Evolutionary conservation across 2,797 vertebrate species (phyloP).

Genomic region (Poecile montanus): DNA sequence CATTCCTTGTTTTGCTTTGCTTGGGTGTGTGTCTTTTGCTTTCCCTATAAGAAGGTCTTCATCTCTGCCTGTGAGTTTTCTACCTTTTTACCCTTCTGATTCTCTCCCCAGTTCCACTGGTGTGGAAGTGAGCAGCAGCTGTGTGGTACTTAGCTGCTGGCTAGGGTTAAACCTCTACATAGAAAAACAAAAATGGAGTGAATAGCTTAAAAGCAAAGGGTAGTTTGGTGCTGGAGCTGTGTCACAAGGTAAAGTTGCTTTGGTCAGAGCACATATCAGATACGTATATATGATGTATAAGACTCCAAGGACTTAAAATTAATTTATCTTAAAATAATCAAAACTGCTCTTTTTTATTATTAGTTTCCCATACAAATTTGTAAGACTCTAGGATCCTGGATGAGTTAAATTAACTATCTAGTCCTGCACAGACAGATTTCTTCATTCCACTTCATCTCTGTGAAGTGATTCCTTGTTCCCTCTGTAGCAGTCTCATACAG

Average conservation of each 20-base stretch:
- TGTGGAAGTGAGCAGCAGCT: neutral
- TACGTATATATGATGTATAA: neutral
- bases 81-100: neutral
- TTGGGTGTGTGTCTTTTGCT: neutral
- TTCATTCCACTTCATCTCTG: neutral
- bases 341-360: neutral
- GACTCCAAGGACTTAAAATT: neutral
- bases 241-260: neutral
- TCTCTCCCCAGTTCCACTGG: neutral
- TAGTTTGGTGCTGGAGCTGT: neutral
- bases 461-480: neutral
- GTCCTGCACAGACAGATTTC: neutral
- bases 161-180: neutral
- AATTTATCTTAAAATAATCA: neutral
- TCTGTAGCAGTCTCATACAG: neutral
- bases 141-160: neutral
- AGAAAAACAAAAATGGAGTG: neutral
- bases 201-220: neutral
- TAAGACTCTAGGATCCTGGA: neutral
- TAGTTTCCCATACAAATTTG: neutral
- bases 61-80: neutral
- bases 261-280: neutral
- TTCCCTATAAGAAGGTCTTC: neutral
- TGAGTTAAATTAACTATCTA: neutral
- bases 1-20: neutral